A percentile compares a stretch with the other conserved stretches of the same genome.
Evolutionary conservation across 2,113 vertebrate genomes (phyloP).

Genomic region (Plectropomus leopardus): DNA sequence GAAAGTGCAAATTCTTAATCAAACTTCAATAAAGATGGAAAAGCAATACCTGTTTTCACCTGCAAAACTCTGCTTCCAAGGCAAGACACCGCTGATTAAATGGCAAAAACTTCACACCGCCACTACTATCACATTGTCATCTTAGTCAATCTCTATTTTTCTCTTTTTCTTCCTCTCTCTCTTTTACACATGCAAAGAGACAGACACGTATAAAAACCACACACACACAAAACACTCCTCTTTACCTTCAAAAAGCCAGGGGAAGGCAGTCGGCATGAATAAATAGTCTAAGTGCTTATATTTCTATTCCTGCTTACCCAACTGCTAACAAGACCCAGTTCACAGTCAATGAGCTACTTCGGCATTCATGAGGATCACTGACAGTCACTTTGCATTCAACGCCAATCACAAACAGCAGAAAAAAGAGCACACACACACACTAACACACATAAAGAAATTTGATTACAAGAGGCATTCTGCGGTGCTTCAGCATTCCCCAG

Average conservation of each 20-base stretch:
- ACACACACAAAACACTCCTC: conserved; percentile 59
- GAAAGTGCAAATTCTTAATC: neutral
- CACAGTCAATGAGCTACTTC: conserved; percentile 87
- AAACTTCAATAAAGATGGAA: neutral
- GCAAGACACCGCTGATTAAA: conserved; percentile 53
- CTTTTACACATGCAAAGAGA: conserved; percentile 41
- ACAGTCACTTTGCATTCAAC: conserved; percentile 86
- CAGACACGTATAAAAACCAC: conserved; percentile 40
- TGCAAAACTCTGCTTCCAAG: conserved; percentile 31
- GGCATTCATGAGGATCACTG: conserved; percentile 87
- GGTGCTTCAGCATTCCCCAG: conserved; percentile 74
- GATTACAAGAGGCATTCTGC: conserved; percentile 80
- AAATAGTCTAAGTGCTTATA: conserved; percentile 84
- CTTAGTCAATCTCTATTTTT: conserved; percentile 38
- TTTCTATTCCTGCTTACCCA: conserved; percentile 86
- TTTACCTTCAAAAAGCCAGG: conserved; percentile 81
- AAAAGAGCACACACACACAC: conserved; percentile 64
- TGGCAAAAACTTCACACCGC: conserved; percentile 35
- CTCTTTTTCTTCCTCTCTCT: conserved; percentile 30
- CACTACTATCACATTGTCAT: conserved; percentile 46
- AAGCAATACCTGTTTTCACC: neutral
- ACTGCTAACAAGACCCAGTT: conserved; percentile 87
- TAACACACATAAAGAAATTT: conserved; percentile 76
- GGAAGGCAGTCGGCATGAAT: conserved; percentile 81
- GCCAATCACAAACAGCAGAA: conserved; percentile 84